phyloP scores from a whole-genome alignment of 35 echinoderm and acorn worm genomes.

The Holothuria glaberrima region DNA sequence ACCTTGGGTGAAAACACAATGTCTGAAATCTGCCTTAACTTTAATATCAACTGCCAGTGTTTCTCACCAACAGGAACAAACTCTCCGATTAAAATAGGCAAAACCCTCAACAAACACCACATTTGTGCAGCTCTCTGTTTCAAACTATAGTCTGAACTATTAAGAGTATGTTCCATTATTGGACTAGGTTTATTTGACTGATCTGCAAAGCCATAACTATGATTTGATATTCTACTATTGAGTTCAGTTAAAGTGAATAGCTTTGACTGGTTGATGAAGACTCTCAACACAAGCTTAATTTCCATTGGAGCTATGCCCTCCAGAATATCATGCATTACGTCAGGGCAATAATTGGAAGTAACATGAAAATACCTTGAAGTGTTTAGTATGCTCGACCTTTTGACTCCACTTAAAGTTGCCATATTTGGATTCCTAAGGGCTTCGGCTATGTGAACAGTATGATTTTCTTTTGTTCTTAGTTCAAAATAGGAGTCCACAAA shows the following conservation, averaged over 20 bases:
- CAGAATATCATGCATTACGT: slow-evolving; percentile 69
- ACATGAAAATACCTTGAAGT: slow-evolving; percentile 56
- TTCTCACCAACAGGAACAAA: slow-evolving; percentile 32
- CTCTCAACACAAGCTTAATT: slow-evolving; percentile 55
- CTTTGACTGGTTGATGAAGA: slow-evolving; percentile 41
- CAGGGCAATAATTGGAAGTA: slow-evolving; percentile 44
- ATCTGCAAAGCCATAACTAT: slow-evolving; percentile 57
- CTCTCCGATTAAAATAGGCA: slow-evolving; percentile 62
- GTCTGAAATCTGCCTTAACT: slow-evolving; percentile 38
- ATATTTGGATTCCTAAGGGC: neutral
- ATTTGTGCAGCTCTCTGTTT: slow-evolving; percentile 64
- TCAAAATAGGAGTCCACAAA: slow-evolving; percentile 41
- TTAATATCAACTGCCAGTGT: slow-evolving; percentile 54
- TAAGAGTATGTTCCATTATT: slow-evolving; percentile 51
- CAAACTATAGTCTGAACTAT: slow-evolving; percentile 44
- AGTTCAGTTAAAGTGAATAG: slow-evolving; percentile 46
- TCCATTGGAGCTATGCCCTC: slow-evolving; percentile 62
- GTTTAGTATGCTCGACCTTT: slow-evolving; percentile 45
- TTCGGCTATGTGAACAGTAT: slow-evolving; percentile 26
- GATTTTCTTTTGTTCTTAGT: slow-evolving; percentile 20
- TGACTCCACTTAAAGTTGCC: slow-evolving; percentile 18
- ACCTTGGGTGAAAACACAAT: slow-evolving; percentile 54
- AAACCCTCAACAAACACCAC: slow-evolving; percentile 60
- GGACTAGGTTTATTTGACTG: slow-evolving; percentile 57
- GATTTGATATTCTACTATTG: slow-evolving; percentile 5